These are phyloP conservation scores for Falco cherrug DNA, from an alignment of 2,797 vertebrate genomes.

Conservation along the genomic window DNA sequence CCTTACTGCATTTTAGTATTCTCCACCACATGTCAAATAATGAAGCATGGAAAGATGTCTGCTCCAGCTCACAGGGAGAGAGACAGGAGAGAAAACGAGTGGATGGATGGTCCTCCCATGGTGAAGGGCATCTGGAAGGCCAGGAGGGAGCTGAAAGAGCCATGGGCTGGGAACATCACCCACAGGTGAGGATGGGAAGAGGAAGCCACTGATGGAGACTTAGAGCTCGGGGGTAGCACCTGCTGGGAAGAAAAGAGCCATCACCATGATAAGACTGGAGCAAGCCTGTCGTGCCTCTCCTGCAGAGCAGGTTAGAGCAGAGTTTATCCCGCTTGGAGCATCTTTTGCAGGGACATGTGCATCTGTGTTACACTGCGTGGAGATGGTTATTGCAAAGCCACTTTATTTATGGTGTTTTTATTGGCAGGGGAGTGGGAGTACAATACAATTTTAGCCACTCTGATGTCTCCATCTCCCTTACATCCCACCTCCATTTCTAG, in stretches of 20 bases:
- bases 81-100: background rate
- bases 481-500: constrained; percentile 60
- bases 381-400: constrained; percentile 67
- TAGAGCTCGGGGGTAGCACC: background rate
- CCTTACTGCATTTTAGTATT: background rate
- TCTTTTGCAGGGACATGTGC: constrained; percentile 35
- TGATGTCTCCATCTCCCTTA: constrained; percentile 63
- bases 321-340: constrained; percentile 39
- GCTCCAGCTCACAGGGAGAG: background rate
- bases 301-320: background rate
- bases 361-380: constrained; percentile 41
- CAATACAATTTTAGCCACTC: constrained; percentile 72
- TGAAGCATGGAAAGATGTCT: background rate
- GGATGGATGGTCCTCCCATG: background rate
- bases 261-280: background rate
- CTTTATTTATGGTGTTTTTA: constrained; percentile 72
- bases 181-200: background rate
- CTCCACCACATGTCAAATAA: background rate
- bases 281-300: background rate
- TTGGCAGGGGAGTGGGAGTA: constrained; percentile 69
- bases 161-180: rapidly evolving
- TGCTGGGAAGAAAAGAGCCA: background rate
- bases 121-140: background rate
- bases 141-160: background rate
- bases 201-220: background rate